These are phyloP conservation scores for Echinarachnius parma DNA, from an alignment of 53 echinoderm and acorn worm genomes.

Conservation along the genomic window DNA sequence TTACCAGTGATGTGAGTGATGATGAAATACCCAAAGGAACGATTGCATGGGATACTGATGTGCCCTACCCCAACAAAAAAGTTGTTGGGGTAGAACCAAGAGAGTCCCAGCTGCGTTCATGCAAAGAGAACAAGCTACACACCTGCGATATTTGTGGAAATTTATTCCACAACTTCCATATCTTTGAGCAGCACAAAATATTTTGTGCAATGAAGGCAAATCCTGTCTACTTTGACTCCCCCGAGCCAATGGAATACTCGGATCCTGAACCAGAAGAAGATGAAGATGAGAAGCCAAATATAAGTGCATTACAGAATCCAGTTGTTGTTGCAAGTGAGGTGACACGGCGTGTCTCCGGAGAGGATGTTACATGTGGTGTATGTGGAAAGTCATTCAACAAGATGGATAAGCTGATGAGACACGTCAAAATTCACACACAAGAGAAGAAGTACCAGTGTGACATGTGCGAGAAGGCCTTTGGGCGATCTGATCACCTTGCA, in stretches of 20 bases:
- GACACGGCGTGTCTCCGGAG: not conserved
- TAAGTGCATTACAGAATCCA: not conserved
- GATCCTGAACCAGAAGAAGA: conserved; percentile 25
- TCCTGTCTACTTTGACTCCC: conserved; percentile 9
- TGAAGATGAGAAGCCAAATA: no score
- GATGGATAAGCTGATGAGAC: conserved; percentile 39
- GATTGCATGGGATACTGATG: conserved; percentile 35
- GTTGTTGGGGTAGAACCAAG: conserved; percentile 27
- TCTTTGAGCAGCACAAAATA: conserved; percentile 36
- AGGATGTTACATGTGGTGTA: conserved; percentile 37
- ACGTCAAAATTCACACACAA: conserved; percentile 27
- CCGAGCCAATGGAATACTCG: not conserved
- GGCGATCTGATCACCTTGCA: conserved; percentile 36
- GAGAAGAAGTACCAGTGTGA: conserved; percentile 39
- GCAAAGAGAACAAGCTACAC: conserved; percentile 34
- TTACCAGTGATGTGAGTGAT: conserved; percentile 33
- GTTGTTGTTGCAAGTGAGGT: conserved; percentile 18
- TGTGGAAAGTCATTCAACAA: conserved; percentile 36
- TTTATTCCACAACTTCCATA: conserved; percentile 34
- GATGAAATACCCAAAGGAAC: conserved; percentile 28
- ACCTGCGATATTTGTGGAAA: conserved; percentile 40
- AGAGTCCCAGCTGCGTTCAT: conserved; percentile 19
- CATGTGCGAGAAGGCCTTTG: conserved; percentile 32
- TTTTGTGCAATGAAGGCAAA: conserved; percentile 31
- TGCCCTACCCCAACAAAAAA: conserved; percentile 32